A percentile compares a stretch with the other conserved stretches of the same genome.
These are phyloP conservation scores for Callocephalon fimbriatum DNA, from an alignment of 2,113 vertebrate genomes.

Conservation along the genomic window DNA sequence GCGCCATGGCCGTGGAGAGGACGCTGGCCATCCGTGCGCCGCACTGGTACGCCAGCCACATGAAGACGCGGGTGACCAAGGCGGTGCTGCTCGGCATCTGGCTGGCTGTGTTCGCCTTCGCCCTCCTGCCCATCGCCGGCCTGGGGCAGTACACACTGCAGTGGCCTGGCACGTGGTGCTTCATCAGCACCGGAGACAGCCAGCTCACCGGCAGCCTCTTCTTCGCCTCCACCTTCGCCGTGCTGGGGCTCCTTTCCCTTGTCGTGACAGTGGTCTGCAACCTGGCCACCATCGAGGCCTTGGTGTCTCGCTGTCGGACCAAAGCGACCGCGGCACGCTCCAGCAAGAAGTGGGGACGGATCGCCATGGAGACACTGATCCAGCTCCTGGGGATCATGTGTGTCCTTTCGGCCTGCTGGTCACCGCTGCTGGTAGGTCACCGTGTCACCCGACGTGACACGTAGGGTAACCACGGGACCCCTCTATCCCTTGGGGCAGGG, in stretches of 20 bases:
- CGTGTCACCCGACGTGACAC: rapidly evolving
- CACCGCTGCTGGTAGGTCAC: conserved; percentile 91
- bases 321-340: conserved; percentile 76
- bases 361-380: conserved; percentile 91
- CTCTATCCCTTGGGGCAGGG: not conserved
- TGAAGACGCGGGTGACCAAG: conserved; percentile 86
- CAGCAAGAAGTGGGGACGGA: conserved; percentile 89
- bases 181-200: conserved; percentile 80
- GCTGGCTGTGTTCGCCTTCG: conserved; percentile 81
- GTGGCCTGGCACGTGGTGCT: conserved; percentile 98
- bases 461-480: rapidly evolving
- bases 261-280: conserved; percentile 89
- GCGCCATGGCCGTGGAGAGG: conserved; percentile 92
- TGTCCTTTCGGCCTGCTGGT: conserved; percentile 92
- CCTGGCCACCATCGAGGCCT: conserved; percentile 87
- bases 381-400: conserved; percentile 96
- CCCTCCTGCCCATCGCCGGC: conserved; percentile 87
- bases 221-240: conserved; percentile 88
- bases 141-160: conserved; percentile 89
- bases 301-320: conserved; percentile 86
- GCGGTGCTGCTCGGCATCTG: conserved; percentile 80
- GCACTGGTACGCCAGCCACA: conserved; percentile 92
- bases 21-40: conserved; percentile 90
- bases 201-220: conserved; percentile 74
- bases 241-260: conserved; percentile 87